Conservation (phyloP, 2,113 vertebrate genomes). For the Heteronetta atricapilla region DNA sequence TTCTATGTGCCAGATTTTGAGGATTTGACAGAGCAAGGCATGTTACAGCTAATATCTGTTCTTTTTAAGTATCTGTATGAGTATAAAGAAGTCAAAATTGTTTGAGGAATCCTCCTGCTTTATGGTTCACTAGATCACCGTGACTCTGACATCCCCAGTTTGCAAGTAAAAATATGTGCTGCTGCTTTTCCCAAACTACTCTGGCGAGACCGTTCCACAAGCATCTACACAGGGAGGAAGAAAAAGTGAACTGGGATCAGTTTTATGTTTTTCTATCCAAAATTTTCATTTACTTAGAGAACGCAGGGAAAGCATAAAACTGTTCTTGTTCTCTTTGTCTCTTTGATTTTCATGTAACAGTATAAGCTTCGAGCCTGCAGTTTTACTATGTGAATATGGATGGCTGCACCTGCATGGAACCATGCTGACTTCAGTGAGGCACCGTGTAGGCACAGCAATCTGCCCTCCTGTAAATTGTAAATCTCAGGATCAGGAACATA, state of each 20-base stretch:
- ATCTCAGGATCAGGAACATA: not conserved
- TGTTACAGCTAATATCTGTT: not conserved
- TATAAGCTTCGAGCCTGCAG: not conserved
- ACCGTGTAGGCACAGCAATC: not conserved
- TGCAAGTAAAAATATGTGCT: not conserved
- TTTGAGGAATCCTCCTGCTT: not conserved
- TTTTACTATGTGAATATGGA: not conserved
- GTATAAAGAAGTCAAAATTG: constrained; percentile 1
- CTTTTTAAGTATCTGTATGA: not conserved
- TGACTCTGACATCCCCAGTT: not conserved
- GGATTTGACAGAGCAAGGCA: not conserved
- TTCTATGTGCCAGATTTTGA: not conserved
- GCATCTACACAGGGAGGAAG: not conserved
- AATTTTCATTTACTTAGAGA: not conserved
- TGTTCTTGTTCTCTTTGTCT: not conserved
- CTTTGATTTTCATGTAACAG: not conserved
- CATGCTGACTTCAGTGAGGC: not conserved
- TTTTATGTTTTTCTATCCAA: not conserved
- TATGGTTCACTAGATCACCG: not conserved
- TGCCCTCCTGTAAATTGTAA: not conserved
- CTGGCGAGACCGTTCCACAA: not conserved
- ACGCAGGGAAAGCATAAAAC: not conserved
- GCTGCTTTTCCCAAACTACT: not conserved
- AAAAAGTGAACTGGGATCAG: not conserved
- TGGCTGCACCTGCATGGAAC: not conserved